Conservation (phyloP, 2,888 invertebrate species). For the Meganola albula region DNA sequence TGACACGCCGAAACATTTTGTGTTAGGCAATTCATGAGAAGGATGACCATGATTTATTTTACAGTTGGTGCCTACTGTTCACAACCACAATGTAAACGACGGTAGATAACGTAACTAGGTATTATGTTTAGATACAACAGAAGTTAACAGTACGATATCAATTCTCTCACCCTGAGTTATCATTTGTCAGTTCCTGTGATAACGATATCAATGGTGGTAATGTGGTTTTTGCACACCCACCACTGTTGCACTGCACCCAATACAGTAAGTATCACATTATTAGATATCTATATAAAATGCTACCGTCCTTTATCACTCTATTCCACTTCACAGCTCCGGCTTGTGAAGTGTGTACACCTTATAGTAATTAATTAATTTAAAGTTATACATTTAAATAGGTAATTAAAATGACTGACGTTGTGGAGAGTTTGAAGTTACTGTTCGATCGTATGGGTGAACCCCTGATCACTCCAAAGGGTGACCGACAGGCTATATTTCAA, state of each 20-base stretch:
- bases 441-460: constrained; percentile 81
- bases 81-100: too few species aligned
- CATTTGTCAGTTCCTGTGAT: constrained; percentile 32
- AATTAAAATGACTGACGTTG: constrained; percentile 42
- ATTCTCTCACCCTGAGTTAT: constrained; percentile 27
- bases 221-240: constrained; percentile 48
- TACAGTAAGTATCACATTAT: constrained; percentile 29
- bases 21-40: too few species aligned
- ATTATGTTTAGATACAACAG: too few species aligned
- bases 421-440: constrained; percentile 53
- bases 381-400: constrained; percentile 12
- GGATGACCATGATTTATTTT: too few species aligned
- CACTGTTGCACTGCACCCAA: too few species aligned
- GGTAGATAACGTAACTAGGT: too few species aligned
- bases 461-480: constrained; percentile 80
- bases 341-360: constrained; percentile 56
- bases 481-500: constrained; percentile 77
- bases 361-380: constrained; percentile 14
- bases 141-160: too few species aligned
- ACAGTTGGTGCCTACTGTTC: too few species aligned
- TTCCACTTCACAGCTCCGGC: constrained; percentile 57
- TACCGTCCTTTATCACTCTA: constrained; percentile 28
- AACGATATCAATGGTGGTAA: not conserved
- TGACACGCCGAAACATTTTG: too few species aligned
- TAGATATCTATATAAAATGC: constrained; percentile 17